Base-by-base conservation (phyloP, 2,113 vertebrate genomes). In the Platycercus adscitus region DNA sequence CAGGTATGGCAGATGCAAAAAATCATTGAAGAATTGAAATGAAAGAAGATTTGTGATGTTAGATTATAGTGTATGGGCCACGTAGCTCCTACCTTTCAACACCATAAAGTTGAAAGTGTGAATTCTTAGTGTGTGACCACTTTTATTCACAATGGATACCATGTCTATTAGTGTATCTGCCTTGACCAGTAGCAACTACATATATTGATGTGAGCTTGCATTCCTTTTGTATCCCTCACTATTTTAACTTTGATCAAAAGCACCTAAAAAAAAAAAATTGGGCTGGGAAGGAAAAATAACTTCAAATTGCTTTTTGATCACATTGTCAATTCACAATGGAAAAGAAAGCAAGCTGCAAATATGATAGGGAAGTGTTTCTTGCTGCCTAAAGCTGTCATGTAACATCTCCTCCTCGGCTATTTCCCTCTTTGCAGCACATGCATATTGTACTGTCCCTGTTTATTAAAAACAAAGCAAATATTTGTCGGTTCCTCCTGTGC, bases 241-340 rank as follows among this genome's bases (percentile, higher is more conserved):
- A 4, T 15, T 64, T 66, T 24, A 43, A 66, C 60, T 81, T 70
- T 58, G 46, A 35, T 60, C 31, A 73, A 92, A 92, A 92, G 9
- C 46, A 73, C 53, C 33, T 66, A 70, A 44, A 89, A 83, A 39
- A 41, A n/a, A 78, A 8, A 52, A 88, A 88, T 6, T 18, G 9
- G 13, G 4, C 6, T 75, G 47, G n/a, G 58, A 68, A 81, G 47
- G 60, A 55, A 66, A 95, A 86, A 53, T 29, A 75, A 39, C 43
- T 92, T 94, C 55, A 79, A 20, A 13, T 71, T 71, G 9, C 20
- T 83, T 71, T 96, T 86, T 68, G 60, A 55, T 92, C 25, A 44
- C 39, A 26, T 35, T 43, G 39, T 75, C 17, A 81, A 13, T 60
- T 89, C 47, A 86, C 39, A 68, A 29, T 29, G 33, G 29, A 60